Evolutionary conservation across 2,888 invertebrate species (phyloP).

Genomic region (Thymelicus lineola): DNA sequence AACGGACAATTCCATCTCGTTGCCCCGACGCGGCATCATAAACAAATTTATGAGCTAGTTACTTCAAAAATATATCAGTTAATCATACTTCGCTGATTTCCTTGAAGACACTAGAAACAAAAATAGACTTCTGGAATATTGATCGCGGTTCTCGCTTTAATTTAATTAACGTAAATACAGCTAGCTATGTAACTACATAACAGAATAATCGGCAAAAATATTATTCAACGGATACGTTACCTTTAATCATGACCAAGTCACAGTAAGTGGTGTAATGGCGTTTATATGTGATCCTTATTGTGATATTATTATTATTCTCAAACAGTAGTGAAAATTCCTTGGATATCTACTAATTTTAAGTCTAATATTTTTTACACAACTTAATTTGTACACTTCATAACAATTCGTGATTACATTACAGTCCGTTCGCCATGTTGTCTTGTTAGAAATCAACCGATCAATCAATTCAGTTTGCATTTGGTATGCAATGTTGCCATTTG

Average conservation of each 20-base stretch:
- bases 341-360: background rate
- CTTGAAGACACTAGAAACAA: background rate
- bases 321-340: background rate
- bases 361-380: slow-evolving; percentile 2
- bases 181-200: background rate
- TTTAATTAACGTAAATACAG: slow-evolving; percentile 22
- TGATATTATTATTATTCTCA: background rate
- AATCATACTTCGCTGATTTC: background rate
- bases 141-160: slow-evolving; percentile 4
- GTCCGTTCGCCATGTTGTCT: slow-evolving; percentile 69
- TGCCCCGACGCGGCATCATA: slow-evolving; percentile 70
- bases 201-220: slow-evolving; percentile 18
- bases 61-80: slow-evolving; percentile 28
- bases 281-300: slow-evolving; percentile 7
- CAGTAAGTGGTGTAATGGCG: slow-evolving; percentile 22
- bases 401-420: slow-evolving; percentile 28
- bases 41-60: slow-evolving; percentile 35
- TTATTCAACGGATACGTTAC: slow-evolving; percentile 28
- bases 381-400: slow-evolving; percentile 15
- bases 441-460: slow-evolving; percentile 59
- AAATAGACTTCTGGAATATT: slow-evolving; percentile 5
- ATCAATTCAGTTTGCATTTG: slow-evolving; percentile 42
- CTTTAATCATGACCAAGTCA: slow-evolving; percentile 15
- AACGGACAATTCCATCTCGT: slow-evolving; percentile 58
- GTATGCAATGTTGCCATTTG: slow-evolving; percentile 44